phyloP scores from a whole-genome alignment of 2,888 invertebrate species.

The Leucania comma region DNA sequence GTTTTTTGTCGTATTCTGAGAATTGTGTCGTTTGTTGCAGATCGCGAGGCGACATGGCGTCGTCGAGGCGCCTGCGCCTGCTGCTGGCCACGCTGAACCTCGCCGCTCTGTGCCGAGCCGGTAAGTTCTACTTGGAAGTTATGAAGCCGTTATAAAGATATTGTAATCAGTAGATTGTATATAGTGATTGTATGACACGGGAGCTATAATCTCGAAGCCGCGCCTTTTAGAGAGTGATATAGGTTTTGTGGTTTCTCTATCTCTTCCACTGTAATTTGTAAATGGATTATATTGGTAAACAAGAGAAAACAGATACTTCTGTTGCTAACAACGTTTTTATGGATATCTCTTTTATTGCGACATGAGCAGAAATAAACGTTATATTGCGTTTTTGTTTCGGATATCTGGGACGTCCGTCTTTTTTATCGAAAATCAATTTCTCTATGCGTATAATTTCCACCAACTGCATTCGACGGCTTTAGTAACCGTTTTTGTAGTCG shows the following conservation, averaged over 20 bases:
- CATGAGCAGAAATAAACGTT: background rate
- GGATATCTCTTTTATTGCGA: background rate
- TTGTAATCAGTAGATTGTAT: conserved; percentile 6
- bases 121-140: conserved; percentile 65
- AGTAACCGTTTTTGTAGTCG: too few relatives aligned
- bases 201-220: conserved; percentile 4
- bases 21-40: conserved; percentile 70
- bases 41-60: conserved; percentile 79
- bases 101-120: conserved; percentile 72
- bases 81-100: conserved; percentile 70
- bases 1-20: background rate
- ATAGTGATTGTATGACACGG: too few relatives aligned
- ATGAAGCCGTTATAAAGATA: background rate
- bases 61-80: conserved; percentile 68
- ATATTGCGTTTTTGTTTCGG: background rate
- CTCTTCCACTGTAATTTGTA: background rate
- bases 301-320: background rate
- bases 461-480: too few relatives aligned
- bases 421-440: too few relatives aligned
- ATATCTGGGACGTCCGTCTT: background rate
- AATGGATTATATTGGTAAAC: background rate
- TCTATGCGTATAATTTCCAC: too few relatives aligned
- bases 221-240: conserved; percentile 25
- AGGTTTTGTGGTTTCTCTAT: conserved; percentile 23
- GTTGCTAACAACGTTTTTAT: background rate